Percentiles rank a stretch among this genome's conserved stretches.
Evolutionary conservation across 1,140 invertebrate species (phyloP).

Genomic region (Sarcophaga peregrina): DNA sequence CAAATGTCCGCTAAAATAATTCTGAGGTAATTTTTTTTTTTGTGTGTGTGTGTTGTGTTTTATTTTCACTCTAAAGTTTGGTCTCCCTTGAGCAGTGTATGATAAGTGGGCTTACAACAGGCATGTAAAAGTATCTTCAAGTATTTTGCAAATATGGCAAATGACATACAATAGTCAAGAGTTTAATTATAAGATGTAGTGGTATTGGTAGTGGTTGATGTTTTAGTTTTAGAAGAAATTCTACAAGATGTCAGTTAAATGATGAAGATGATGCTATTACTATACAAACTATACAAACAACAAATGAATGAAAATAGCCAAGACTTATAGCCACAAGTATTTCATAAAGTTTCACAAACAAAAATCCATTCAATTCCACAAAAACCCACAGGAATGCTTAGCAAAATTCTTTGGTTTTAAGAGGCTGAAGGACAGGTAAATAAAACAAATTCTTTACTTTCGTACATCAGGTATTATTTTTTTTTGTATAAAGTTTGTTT

Average conservation of each 20-base stretch:
- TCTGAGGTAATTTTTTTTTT: too few species aligned
- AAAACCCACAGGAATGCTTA: background rate
- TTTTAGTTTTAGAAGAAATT: too few species aligned
- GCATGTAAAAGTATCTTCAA: background rate
- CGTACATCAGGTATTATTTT: too few species aligned
- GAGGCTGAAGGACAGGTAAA: background rate
- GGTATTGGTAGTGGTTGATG: background rate
- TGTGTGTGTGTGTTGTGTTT: too few species aligned
- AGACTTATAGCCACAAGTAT: background rate
- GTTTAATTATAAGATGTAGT: background rate
- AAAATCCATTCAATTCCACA: conserved; percentile 1
- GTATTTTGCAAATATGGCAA: conserved; percentile 8
- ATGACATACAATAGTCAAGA: conserved; percentile 1
- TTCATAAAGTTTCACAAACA: conserved; percentile 4
- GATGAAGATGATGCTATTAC: too few species aligned
- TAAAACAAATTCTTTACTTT: background rate
- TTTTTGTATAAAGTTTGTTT: background rate
- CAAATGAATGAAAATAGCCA: background rate
- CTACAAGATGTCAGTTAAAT: too few species aligned
- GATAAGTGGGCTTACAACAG: background rate
- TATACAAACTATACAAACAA: too few species aligned
- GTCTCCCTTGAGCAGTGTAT: background rate
- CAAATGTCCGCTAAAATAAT: too few species aligned
- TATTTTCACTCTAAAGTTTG: too few species aligned
- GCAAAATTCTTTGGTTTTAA: background rate